Percentiles rank a stretch among this genome's conserved stretches.
phyloP scores from a whole-genome alignment of 1,140 invertebrate genomes.

The Hyles vespertilio region DNA sequence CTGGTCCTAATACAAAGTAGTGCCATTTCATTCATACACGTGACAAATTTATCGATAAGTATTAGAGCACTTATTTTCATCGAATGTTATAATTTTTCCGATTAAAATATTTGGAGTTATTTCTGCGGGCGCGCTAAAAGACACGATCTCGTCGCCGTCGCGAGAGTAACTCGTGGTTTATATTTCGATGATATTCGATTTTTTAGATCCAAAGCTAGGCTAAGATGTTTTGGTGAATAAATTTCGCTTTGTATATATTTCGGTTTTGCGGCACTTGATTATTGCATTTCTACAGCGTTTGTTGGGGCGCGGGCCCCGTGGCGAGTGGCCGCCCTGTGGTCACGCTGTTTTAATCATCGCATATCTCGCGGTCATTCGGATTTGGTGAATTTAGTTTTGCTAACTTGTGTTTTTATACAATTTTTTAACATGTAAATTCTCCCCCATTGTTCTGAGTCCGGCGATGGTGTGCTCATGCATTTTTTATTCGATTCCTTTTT shows the following conservation, averaged over 20 bases:
- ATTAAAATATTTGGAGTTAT: not conserved
- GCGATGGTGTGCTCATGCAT: constrained; percentile 48
- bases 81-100: too few species aligned
- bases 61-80: too few species aligned
- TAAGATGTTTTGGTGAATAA: constrained; percentile 25
- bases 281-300: constrained; percentile 27
- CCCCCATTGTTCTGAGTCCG: constrained; percentile 4
- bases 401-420: too few species aligned
- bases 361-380: too few species aligned
- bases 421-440: too few species aligned
- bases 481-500: constrained; percentile 67
- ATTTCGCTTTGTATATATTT: constrained; percentile 36
- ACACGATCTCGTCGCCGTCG: not conserved
- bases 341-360: too few species aligned
- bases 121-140: constrained; percentile 2
- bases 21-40: too few species aligned
- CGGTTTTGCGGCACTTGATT: constrained; percentile 29
- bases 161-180: not conserved
- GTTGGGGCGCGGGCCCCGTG: not conserved
- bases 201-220: constrained; percentile 28
- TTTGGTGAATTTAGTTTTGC: too few species aligned
- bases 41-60: too few species aligned
- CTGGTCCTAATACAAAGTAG: too few species aligned
- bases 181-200: not conserved
- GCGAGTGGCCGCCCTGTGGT: not conserved